A percentile compares a stretch with the other conserved stretches of the same genome.
Evolutionary conservation across 2,888 invertebrate genomes (phyloP).

Genomic region (Coenonympha glycerion): DNA sequence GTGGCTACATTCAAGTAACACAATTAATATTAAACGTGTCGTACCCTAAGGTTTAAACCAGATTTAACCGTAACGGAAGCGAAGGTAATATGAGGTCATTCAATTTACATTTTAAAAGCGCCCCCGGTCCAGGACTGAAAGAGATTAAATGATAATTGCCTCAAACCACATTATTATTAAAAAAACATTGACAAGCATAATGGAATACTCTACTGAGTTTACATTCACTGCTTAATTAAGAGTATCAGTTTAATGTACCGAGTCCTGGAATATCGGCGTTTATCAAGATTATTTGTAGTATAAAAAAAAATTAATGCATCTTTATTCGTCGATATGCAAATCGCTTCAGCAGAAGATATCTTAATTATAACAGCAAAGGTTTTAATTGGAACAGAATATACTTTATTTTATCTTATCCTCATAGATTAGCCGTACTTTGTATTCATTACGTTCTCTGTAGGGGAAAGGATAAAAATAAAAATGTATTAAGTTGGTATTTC

Average conservation of each 20-base stretch:
- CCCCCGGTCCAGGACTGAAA: slow-evolving; percentile 29
- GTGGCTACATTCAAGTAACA: background rate
- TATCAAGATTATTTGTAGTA: slow-evolving; percentile 6
- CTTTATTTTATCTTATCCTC: slow-evolving; percentile 11
- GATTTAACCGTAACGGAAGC: slow-evolving; percentile 20
- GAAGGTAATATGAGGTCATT: slow-evolving; percentile 27
- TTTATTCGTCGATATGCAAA: slow-evolving; percentile 6
- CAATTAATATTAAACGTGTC: background rate
- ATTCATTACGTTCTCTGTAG: background rate
- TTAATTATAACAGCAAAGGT: slow-evolving; percentile 9
- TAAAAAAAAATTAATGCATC: background rate
- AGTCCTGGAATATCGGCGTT: slow-evolving; percentile 8
- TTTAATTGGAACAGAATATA: slow-evolving; percentile 14
- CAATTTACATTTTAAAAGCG: slow-evolving; percentile 43
- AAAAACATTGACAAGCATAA: slow-evolving; percentile 36
- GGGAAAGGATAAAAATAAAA: background rate
- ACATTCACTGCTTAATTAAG: slow-evolving; percentile 41
- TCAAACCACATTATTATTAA: slow-evolving; percentile 39
- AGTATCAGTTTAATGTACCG: slow-evolving; percentile 34
- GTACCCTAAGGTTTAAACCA: slow-evolving; percentile 7
- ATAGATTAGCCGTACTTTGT: slow-evolving; percentile 8
- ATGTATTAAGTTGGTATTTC: background rate
- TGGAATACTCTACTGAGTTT: slow-evolving; percentile 33
- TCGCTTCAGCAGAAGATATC: slow-evolving; percentile 8
- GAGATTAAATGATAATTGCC: slow-evolving; percentile 41